Evolutionary conservation across 2,113 vertebrate species (phyloP).

Genomic region (Lonchura striata): DNA sequence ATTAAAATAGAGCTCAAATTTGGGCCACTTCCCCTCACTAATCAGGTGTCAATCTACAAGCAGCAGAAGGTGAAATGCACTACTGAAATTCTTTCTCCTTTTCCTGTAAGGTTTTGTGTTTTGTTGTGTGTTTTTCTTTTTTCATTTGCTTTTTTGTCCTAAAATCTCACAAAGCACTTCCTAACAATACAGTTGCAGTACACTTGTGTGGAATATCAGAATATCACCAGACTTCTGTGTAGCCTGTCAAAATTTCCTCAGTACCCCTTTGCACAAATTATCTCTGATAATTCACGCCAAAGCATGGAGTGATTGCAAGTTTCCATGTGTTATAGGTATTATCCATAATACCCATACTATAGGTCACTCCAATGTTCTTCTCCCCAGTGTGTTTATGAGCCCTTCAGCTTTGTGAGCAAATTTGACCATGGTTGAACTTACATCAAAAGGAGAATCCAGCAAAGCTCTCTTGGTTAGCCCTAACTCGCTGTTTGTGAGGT

Average conservation of each 20-base stretch:
- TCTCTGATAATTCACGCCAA: background rate
- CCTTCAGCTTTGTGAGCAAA: background rate
- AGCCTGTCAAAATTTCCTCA: background rate
- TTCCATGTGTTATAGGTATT: rapidly evolving
- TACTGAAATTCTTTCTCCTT: background rate
- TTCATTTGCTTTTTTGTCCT: background rate
- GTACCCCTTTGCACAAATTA: background rate
- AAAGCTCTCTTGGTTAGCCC: background rate
- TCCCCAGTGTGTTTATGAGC: background rate
- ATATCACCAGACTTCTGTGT: background rate
- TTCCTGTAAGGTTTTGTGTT: rapidly evolving
- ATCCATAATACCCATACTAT: no score
- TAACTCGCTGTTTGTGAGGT: background rate
- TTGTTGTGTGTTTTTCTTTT: background rate
- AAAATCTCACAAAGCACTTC: background rate
- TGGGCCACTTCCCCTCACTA: background rate
- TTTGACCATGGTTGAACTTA: background rate
- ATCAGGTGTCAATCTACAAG: background rate
- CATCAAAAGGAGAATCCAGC: background rate
- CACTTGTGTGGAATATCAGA: background rate
- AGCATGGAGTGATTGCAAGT: background rate
- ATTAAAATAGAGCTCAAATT: background rate
- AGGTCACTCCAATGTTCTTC: background rate
- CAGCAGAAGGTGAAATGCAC: background rate
- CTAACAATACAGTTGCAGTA: background rate